These are phyloP conservation scores for Acarapis woodi DNA, from an alignment of 1,140 invertebrate genomes.

Conservation along the genomic window DNA sequence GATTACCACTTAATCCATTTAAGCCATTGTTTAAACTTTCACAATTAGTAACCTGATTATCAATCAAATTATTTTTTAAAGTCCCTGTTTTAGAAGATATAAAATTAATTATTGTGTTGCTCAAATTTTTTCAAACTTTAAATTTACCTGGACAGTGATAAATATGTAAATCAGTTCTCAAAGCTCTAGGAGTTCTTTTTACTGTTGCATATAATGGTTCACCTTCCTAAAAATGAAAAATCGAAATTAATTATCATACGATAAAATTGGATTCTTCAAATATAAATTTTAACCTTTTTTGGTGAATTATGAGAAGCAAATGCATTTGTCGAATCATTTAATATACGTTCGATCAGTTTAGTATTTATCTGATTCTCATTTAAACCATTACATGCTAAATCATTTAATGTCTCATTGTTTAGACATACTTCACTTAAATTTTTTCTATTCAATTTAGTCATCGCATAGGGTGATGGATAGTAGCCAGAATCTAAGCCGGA, in stretches of 20 bases:
- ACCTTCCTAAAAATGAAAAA: slow-evolving; percentile 9
- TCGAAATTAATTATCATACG: too few species aligned
- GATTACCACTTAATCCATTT: too few species aligned
- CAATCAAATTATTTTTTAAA: too few species aligned
- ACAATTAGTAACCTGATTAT: too few species aligned
- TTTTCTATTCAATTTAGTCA: slow-evolving; percentile 7
- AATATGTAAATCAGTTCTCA: slow-evolving; percentile 11
- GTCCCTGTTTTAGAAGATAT: too few species aligned
- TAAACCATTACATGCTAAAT: not conserved
- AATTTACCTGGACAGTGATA: slow-evolving; percentile 11
- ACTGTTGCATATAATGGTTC: slow-evolving; percentile 13
- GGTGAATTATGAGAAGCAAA: not conserved
- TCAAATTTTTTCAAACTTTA: too few species aligned
- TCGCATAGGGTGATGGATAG: slow-evolving; percentile 9
- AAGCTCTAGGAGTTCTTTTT: slow-evolving; percentile 11
- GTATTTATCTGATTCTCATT: not conserved
- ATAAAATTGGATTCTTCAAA: not conserved
- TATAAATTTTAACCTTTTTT: too few species aligned
- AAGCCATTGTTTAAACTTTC: too few species aligned
- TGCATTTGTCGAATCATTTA: not conserved
- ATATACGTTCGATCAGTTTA: not conserved
- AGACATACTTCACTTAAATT: not conserved
- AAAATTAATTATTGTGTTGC: too few species aligned
- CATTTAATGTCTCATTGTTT: not conserved
- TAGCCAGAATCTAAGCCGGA: slow-evolving; percentile 4